These are phyloP conservation scores for Congeria kusceri DNA, from an alignment of 2,888 invertebrate genomes.

Conservation along the genomic window DNA sequence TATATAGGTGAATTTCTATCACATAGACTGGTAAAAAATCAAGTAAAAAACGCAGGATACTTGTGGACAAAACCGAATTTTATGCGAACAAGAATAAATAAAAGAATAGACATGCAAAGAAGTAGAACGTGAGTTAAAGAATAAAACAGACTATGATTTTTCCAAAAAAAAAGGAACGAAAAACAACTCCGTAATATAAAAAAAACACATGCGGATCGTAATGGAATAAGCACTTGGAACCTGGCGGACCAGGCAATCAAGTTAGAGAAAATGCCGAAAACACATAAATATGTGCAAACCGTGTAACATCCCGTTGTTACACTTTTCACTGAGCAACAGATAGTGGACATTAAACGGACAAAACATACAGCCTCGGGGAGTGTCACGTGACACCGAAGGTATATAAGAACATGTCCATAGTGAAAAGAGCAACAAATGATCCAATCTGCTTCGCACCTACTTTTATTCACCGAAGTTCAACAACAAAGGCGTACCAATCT, in stretches of 20 bases:
- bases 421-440: conserved; percentile 8
- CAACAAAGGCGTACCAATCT: conserved; percentile 20
- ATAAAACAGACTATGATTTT: not conserved
- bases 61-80: conserved; percentile 2
- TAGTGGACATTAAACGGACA: too few species aligned
- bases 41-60: not conserved
- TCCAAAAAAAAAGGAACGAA: conserved; percentile 17
- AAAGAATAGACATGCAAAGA: conserved; percentile 3
- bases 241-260: conserved; percentile 43
- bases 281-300: conserved; percentile 37
- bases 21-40: not conserved
- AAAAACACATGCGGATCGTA: not conserved
- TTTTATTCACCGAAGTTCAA: conserved; percentile 23
- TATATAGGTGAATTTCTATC: conserved; percentile 7
- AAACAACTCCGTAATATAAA: conserved; percentile 29
- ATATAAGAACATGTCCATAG: conserved; percentile 12
- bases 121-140: conserved; percentile 21
- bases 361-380: conserved; percentile 20
- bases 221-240: conserved; percentile 11
- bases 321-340: too few species aligned
- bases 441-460: conserved; percentile 37
- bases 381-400: conserved; percentile 15
- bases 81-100: not conserved
- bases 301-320: too few species aligned
- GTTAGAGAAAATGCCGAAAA: conserved; percentile 51